Conservation (phyloP, 2,797 vertebrate species). For the Aldrovandia affinis region DNA sequence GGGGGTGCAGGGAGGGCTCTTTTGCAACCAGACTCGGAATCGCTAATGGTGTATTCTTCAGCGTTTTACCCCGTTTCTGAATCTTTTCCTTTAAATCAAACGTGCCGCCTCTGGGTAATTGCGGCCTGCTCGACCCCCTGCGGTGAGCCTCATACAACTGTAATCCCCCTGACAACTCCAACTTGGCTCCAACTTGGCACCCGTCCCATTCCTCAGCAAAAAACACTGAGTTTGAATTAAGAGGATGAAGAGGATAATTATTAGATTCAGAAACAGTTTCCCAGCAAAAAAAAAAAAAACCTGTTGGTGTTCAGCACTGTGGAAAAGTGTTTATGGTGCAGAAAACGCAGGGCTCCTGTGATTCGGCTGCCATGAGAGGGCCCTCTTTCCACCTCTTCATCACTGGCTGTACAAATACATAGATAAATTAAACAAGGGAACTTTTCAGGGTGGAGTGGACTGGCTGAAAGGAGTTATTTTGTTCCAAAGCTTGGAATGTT, state of each 20-base stretch:
- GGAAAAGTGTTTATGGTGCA: slow-evolving; percentile 88
- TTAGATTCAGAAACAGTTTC: slow-evolving; percentile 98
- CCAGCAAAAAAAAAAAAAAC: slow-evolving; percentile 93
- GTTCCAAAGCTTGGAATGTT: background rate
- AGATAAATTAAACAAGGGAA: slow-evolving; percentile 8
- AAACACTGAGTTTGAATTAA: slow-evolving; percentile 94
- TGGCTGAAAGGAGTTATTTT: background rate
- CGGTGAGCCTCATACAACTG: slow-evolving; percentile 97
- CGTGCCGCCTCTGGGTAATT: slow-evolving; percentile 97
- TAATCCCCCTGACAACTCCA: slow-evolving; percentile 97
- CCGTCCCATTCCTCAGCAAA: slow-evolving; percentile 89
- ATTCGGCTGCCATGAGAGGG: slow-evolving; percentile 60
- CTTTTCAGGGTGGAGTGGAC: slow-evolving; percentile 37
- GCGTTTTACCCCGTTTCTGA: slow-evolving; percentile 99
- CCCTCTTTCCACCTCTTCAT: background rate
- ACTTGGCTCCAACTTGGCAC: slow-evolving; percentile 65
- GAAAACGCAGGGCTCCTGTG: slow-evolving; percentile 84
- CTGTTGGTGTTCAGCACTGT: slow-evolving; percentile 87
- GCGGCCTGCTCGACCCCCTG: slow-evolving; percentile 97
- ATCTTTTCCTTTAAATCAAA: slow-evolving; percentile 98
- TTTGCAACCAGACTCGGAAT: slow-evolving; percentile 92
- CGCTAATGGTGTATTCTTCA: slow-evolving; percentile 99
- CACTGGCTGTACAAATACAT: slow-evolving; percentile 42
- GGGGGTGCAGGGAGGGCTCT: slow-evolving; percentile 74
- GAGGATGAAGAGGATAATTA: slow-evolving; percentile 99